Conservation (phyloP, 2,113 vertebrate genomes). For the Natator depressus region DNA sequence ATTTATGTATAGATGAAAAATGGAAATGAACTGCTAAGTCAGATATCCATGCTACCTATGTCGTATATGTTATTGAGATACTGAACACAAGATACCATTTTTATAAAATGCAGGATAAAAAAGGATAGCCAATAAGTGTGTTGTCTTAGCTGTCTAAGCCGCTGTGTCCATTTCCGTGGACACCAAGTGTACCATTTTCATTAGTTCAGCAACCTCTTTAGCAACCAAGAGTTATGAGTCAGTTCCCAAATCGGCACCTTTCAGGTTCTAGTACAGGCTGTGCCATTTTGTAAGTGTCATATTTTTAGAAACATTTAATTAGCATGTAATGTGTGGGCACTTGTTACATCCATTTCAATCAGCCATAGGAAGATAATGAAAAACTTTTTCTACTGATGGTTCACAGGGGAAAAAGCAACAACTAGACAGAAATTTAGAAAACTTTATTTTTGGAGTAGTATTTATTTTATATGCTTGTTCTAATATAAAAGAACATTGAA, state of each 20-base stretch:
- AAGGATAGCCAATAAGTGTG: background rate
- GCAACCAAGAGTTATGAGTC: background rate
- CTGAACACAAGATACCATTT: background rate
- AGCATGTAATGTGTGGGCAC: background rate
- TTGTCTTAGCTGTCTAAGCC: background rate
- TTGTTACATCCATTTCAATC: background rate
- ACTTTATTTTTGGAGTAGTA: background rate
- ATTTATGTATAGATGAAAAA: background rate
- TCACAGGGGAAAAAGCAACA: background rate
- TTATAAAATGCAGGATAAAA: background rate
- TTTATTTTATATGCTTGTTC: background rate
- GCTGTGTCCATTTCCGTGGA: background rate
- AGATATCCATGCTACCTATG: background rate
- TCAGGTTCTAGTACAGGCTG: background rate
- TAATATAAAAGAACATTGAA: constrained; percentile 34
- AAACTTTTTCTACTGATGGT: background rate
- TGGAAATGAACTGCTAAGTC: background rate
- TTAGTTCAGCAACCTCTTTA: background rate
- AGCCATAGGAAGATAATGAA: background rate
- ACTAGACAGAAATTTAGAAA: background rate
- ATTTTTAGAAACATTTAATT: constrained; percentile 13
- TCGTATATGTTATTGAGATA: background rate
- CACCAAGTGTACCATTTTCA: background rate
- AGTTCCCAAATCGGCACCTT: constrained; percentile 23
- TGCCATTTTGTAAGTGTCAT: background rate